Conservation (phyloP, 1,140 invertebrate genomes). For the Agrypnia vestita region DNA sequence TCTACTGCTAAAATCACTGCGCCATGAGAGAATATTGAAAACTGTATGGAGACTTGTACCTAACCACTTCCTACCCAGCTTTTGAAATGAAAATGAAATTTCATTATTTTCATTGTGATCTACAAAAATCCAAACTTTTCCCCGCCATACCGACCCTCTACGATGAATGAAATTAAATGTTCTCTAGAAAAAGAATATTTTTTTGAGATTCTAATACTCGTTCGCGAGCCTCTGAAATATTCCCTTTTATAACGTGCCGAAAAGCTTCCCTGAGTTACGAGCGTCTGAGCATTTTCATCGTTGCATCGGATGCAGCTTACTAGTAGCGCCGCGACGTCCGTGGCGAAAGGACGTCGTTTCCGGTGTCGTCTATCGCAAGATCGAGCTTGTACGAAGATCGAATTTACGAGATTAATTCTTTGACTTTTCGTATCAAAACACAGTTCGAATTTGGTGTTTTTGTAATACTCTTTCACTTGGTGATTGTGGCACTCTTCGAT, state of each 20-base stretch:
- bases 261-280: constrained; percentile 3
- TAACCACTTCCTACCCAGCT: no score
- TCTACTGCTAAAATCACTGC: no score
- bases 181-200: neutral
- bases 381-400: constrained; percentile 38
- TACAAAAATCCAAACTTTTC: no score
- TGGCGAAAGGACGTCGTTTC: constrained; percentile 53
- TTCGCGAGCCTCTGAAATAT: neutral
- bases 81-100: no score
- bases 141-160: no score
- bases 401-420: neutral
- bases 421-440: neutral
- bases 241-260: neutral
- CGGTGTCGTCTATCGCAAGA: neutral
- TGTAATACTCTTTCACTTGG: no score
- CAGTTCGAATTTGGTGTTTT: no score
- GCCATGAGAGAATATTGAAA: no score
- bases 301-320: constrained; percentile 47
- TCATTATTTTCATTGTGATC: no score
- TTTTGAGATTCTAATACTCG: neutral
- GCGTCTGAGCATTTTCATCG: constrained; percentile 8
- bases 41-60: no score
- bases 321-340: constrained; percentile 59
- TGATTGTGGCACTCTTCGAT: no score
- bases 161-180: no score